Evolutionary conservation across 1,140 invertebrate genomes (phyloP), one percentile per base, ranked within the genome.

Genomic region (Eumeta japonica): DNA sequence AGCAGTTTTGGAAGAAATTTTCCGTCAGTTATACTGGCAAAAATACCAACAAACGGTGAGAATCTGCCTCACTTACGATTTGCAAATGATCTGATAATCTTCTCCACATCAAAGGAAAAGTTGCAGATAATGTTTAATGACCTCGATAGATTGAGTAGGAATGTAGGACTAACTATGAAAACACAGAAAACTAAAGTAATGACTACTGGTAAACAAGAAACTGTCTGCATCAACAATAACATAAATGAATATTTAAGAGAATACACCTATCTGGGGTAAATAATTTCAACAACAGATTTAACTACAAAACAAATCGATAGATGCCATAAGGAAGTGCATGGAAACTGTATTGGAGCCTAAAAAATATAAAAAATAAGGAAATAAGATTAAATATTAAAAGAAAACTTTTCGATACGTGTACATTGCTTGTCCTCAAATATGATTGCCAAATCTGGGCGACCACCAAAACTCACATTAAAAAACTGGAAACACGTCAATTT

Each of bases 11-110:
- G n/a, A n/a, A n/a, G n/a, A 28, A 40, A 37, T n/a, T n/a, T n/a
- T n/a, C n/a, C n/a, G n/a, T n/a, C n/a, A n/a, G n/a, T n/a, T n/a
- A 5, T 11, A 44, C 9, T 46, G 50, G 49, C 33, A 43, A 0
- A 15, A 7, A 37, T 50, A 13, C 41, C 41, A 3, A 54, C 48
- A 13, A 44, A 57, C 28, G 49, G 49, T 30, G 17, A 11, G 27
- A 16, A 41, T 17, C 19, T 59, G n/a, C 50, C 42, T 17, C 46
- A 55, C 17, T 37, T 58, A 20, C 43, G 52, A 39, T 61, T 61
- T 16, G 55, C 52, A 1, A 48, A 60, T 30, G 54, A 58, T 28
- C 19, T 52, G 3, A 41, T 58, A 10, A 37, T 58, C 24, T 33
- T 50, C 5, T 43, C 45, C 18, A 39, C 44, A 12, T 18, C 2